phyloP scores from a whole-genome alignment of 2,113 vertebrate genomes.

The Neomonachus schauinslandi region DNA sequence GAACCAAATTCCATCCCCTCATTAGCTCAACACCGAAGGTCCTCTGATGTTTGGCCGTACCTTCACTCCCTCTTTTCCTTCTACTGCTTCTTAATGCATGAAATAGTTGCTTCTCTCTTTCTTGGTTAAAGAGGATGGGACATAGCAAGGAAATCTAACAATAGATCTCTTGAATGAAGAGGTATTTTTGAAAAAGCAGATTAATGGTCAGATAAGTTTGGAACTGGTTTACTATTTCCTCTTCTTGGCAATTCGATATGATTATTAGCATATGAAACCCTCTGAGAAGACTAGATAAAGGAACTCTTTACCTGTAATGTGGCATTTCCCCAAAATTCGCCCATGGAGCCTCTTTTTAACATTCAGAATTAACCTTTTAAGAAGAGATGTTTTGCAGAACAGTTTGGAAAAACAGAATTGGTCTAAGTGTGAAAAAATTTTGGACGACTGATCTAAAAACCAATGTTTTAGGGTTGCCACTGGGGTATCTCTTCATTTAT shows the following conservation, averaged over 20 bases:
- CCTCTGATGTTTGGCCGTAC: neutral
- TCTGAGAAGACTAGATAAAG: neutral
- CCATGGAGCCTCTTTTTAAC: neutral
- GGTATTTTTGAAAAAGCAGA: neutral
- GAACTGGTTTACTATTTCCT: neutral
- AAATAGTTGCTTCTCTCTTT: neutral
- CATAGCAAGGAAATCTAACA: neutral
- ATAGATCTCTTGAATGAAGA: neutral
- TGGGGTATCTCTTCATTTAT: neutral
- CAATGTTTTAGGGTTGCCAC: neutral
- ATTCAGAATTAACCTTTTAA: neutral
- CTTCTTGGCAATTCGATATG: neutral
- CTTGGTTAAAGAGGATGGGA: neutral
- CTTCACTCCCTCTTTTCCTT: neutral
- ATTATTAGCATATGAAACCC: neutral
- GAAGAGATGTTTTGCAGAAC: neutral
- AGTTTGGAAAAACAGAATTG: neutral
- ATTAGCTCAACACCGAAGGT: too few species aligned
- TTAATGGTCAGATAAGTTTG: neutral
- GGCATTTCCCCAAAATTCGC: neutral
- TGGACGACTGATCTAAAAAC: neutral
- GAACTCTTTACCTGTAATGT: neutral
- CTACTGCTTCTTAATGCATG: neutral
- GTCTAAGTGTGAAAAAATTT: neutral
- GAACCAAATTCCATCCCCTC: neutral